These are phyloP conservation scores for Geotria australis DNA, from an alignment of 2,797 vertebrate genomes.

Conservation along the genomic window DNA sequence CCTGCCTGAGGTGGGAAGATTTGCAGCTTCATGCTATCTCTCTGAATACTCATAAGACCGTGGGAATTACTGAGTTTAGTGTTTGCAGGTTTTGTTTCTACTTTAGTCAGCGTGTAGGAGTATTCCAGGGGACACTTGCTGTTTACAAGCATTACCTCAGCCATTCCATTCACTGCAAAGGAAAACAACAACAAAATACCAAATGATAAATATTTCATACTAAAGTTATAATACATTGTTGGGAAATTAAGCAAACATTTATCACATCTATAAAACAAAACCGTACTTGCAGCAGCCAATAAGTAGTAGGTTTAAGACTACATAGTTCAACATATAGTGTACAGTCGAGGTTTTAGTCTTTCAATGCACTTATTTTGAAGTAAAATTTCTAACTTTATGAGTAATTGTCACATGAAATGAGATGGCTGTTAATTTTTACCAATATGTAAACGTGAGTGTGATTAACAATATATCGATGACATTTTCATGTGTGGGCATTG, in stretches of 20 bases:
- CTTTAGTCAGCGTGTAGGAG: slow-evolving; percentile 23
- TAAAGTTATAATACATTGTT: no score
- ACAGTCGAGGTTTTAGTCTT: no score
- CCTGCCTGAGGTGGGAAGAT: slow-evolving; percentile 16
- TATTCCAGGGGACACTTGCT: slow-evolving; percentile 16
- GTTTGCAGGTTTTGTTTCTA: slow-evolving; percentile 6
- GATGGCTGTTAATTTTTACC: no score
- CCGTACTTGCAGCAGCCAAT: background rate
- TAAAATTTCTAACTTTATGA: no score
- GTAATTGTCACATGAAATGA: no score
- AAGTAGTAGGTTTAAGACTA: no score
- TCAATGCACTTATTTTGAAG: no score
- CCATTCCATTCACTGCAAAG: slow-evolving; percentile 20
- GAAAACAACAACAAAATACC: background rate
- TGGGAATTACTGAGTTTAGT: slow-evolving; percentile 6
- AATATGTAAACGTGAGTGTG: no score
- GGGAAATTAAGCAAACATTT: background rate
- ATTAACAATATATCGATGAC: no score
- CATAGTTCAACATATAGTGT: no score
- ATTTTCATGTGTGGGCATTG: no score
- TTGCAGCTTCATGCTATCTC: slow-evolving; percentile 18
- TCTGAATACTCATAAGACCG: slow-evolving; percentile 15
- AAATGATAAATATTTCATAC: no score
- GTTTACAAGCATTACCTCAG: slow-evolving; percentile 12
- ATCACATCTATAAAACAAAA: background rate